phyloP scores from a whole-genome alignment of 2,888 invertebrate genomes.

The Hipparchia semele region DNA sequence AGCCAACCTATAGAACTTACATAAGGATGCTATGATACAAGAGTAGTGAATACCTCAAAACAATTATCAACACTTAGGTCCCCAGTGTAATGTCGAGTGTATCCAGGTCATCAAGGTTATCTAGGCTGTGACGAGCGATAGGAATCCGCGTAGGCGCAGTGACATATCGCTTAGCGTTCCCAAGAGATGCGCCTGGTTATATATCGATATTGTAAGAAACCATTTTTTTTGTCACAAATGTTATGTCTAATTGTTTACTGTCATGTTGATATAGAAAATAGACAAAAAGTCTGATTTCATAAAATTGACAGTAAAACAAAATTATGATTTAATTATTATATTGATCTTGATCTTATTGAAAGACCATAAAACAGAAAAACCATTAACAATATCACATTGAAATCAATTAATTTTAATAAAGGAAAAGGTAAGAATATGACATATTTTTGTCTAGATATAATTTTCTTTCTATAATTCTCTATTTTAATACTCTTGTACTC shows the following conservation, averaged over 20 bases:
- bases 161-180: constrained; percentile 54
- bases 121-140: constrained; percentile 59
- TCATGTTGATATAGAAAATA: neutral
- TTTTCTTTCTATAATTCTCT: neutral
- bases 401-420: neutral
- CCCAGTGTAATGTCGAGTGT: constrained; percentile 46
- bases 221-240: neutral
- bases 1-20: neutral
- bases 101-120: constrained; percentile 72
- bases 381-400: neutral
- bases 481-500: neutral
- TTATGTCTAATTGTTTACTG: neutral
- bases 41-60: constrained; percentile 25
- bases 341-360: neutral
- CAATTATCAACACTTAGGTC: constrained; percentile 36
- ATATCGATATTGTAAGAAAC: neutral
- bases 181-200: constrained; percentile 48
- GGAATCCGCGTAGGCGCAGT: constrained; percentile 73
- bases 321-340: no score
- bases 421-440: neutral
- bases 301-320: no score
- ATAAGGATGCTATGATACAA: constrained; percentile 10
- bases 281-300: no score
- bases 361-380: neutral
- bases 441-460: neutral